phyloP scores from a whole-genome alignment of 2,797 vertebrate species.

The Sebastes flavidus region DNA sequence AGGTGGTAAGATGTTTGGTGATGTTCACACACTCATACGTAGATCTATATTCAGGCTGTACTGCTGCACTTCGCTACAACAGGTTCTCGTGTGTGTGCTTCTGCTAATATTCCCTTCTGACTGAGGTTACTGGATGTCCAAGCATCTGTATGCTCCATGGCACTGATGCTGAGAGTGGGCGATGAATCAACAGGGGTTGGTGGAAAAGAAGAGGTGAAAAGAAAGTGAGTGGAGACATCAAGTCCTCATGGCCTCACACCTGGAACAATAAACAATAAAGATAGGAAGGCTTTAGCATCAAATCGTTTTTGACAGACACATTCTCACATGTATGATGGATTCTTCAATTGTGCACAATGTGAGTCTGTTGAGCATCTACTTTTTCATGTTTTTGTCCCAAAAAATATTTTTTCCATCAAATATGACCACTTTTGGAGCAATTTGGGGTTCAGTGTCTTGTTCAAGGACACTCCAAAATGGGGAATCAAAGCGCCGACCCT shows the following conservation, averaged over 20 bases:
- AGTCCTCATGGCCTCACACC: slow-evolving; percentile 73
- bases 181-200: slow-evolving; percentile 44
- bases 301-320: neutral
- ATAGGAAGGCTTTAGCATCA: slow-evolving; percentile 15
- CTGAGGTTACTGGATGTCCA: slow-evolving; percentile 33
- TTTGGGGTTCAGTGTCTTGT: neutral
- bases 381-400: neutral
- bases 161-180: slow-evolving; percentile 49
- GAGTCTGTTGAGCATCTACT: neutral
- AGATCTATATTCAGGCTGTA: slow-evolving; percentile 55
- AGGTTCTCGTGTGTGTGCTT: slow-evolving; percentile 39
- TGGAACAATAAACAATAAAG: slow-evolving; percentile 53
- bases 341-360: neutral
- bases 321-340: neutral
- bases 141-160: slow-evolving; percentile 26
- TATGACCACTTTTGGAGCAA: neutral
- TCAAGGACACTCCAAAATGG: neutral
- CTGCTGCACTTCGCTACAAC: slow-evolving; percentile 53
- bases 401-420: neutral
- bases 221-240: slow-evolving; percentile 45
- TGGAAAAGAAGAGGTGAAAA: slow-evolving; percentile 23
- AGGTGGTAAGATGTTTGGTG: slow-evolving; percentile 42
- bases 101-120: slow-evolving; percentile 43
- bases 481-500: neutral
- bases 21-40: slow-evolving; percentile 5